Evolutionary conservation across 2,797 vertebrate genomes (phyloP), one percentile per base, ranked within the genome.

Genomic region (Propithecus deckenii): DNA sequence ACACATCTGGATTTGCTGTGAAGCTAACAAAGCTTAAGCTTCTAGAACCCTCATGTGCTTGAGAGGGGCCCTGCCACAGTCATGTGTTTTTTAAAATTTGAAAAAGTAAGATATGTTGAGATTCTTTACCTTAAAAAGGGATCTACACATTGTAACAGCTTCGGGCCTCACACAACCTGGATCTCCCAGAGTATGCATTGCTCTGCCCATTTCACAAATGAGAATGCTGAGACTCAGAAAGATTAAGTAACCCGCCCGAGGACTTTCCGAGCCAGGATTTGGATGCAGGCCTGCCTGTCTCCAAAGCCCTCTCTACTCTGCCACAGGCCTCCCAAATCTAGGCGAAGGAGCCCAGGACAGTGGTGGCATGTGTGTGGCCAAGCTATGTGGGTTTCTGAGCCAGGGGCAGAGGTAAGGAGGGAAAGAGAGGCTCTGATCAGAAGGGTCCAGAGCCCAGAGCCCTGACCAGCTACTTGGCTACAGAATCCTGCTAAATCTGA

Each of bases 121-220:
- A 30, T 52, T 67, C 71, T 67, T 88, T 63, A 57, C 30, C 38
- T 89, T 38, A 41, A 32, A 74, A 52, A 41, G 30, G 20, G 38
- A 13, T 15, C 30, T 5, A 48, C 10, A 10, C 10, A 4, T 4
- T 63, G 30, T 76, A 76, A 83, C 72, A 84, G 52, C 71, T 76
- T 89, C 22, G 12, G 61, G 30, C 17, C 23, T 83, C 52, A 10
- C 7, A 20, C 23, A 38, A 50, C 57, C 81, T 46, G 52, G 55
- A 43, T n/a, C 65, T 43, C 76, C 17, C n/a, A 43, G 61, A 65
- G 65, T 7, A n/a, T 23, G 6, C 1, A 7, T 48, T 25, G 48
- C 52, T 67, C 71, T 96, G 78, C 74, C 78, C 92, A 79, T 48
- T 91, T 95, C 74, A 57, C 83, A 71, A 75, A 75, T 15, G n/a